phyloP scores from a whole-genome alignment of 2,888 invertebrate genomes.

The Drosophila limbata region DNA sequence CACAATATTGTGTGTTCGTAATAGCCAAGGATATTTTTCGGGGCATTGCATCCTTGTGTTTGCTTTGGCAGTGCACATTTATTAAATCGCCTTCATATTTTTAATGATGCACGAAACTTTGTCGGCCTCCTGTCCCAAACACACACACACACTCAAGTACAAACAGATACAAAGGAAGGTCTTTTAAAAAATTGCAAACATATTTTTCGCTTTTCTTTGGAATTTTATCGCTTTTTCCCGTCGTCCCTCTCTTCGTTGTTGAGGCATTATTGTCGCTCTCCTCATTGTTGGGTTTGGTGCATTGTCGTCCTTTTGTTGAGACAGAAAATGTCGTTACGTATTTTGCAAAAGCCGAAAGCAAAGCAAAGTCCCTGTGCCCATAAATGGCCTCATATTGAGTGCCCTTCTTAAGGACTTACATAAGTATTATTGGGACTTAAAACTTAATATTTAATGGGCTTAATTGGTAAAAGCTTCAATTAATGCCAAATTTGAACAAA shows the following conservation, averaged over 20 bases:
- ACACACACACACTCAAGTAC: slow-evolving; percentile 10
- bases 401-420: not conserved
- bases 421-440: not conserved
- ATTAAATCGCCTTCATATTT: slow-evolving; percentile 78
- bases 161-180: slow-evolving; percentile 15
- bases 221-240: slow-evolving; percentile 42
- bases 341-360: slow-evolving; percentile 7
- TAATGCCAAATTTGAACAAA: not conserved
- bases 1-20: slow-evolving; percentile 8
- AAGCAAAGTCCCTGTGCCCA: slow-evolving; percentile 5
- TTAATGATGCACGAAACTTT: slow-evolving; percentile 73
- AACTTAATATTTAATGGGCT: not conserved
- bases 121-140: slow-evolving; percentile 13
- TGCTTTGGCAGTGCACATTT: slow-evolving; percentile 69
- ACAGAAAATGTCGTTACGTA: slow-evolving; percentile 42
- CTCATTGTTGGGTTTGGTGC: slow-evolving; percentile 46
- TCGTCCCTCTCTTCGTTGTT: slow-evolving; percentile 14
- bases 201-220: slow-evolving; percentile 50
- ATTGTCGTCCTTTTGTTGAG: slow-evolving; percentile 49
- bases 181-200: slow-evolving; percentile 39
- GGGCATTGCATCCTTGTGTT: slow-evolving; percentile 35
- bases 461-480: slow-evolving; percentile 25
- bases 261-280: slow-evolving; percentile 17
- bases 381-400: slow-evolving; percentile 26
- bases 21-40: slow-evolving; percentile 32